phyloP scores from a whole-genome alignment of 2,888 invertebrate genomes.

The Chydorus sphaericus region DNA sequence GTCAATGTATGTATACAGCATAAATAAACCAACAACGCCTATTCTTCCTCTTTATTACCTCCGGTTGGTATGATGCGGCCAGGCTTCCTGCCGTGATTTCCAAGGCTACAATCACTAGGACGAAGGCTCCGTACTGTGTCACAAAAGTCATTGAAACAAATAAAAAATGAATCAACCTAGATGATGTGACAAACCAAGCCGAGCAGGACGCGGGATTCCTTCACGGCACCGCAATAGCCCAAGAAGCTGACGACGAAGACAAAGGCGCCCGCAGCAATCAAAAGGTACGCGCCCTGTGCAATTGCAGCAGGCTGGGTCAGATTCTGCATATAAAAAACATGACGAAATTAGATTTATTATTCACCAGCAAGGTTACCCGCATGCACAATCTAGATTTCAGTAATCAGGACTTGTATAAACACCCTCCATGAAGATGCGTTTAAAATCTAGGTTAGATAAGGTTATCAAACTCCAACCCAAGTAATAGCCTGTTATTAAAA shows the following conservation, averaged over 20 bases:
- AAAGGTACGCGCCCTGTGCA: constrained; percentile 48
- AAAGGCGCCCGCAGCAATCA: constrained; percentile 49
- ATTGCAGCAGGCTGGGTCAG: constrained; percentile 45
- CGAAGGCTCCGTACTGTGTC: constrained; percentile 48
- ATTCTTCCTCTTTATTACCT: constrained; percentile 33
- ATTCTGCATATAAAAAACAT: constrained; percentile 27
- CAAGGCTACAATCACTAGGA: constrained; percentile 44
- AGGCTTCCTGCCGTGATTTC: constrained; percentile 50
- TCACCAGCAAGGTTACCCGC: background rate
- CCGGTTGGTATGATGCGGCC: constrained; percentile 46
- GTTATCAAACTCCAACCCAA: no score
- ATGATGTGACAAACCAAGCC: constrained; percentile 43
- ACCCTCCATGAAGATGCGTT: no score
- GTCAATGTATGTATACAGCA: background rate
- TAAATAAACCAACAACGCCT: constrained; percentile 8
- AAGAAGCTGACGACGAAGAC: constrained; percentile 56
- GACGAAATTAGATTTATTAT: background rate
- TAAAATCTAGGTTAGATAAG: no score
- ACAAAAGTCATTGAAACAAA: background rate
- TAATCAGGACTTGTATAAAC: no score
- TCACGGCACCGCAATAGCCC: constrained; percentile 53
- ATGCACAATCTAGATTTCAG: no score
- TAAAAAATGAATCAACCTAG: background rate
- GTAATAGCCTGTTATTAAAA: no score
- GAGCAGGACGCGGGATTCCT: constrained; percentile 49